Base-by-base conservation (phyloP, 2,797 vertebrate genomes). In the Onychomys arenicola region DNA sequence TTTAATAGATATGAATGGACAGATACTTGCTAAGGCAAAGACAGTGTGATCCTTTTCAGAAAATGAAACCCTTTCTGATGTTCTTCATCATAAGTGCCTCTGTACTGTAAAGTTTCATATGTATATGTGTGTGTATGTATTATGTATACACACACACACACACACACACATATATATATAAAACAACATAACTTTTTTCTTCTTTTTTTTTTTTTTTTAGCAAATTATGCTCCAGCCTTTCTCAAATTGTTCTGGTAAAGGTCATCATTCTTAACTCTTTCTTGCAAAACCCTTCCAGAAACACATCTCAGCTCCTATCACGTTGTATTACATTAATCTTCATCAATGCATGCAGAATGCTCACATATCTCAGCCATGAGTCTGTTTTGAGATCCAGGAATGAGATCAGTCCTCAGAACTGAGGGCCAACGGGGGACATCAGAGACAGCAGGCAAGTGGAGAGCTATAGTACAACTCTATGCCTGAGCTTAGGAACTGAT, bases 401-500 rank as follows among this genome's bases (percentile, higher is more conserved):
- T 2, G 13, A 23, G 4, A 2, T 10, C 25, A 10, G 40, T 75
- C 40, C 14, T 57, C 43, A 25, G 14, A 7, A 0, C 0, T 10
- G 17, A 86, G 37, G 75, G 43, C 3, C 1, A 6, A 0, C 40
- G 0, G 5, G 16, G 2, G 0, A 63, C 40, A 7, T 83, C 85
- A 37, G 43, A 21, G 8, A 17, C 89, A 82, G 7, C 1, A 19
- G 76, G 16, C 71, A 63, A 27, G 19, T 6, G 10, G 27, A 63
- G 19, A 8, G 5, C 3, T 34, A 9, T 7, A 21, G 73, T 14
- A 4, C 27, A 1, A 46, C 23, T 8, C 29, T 23, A 29, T 6
- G 2, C n/a, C 61, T 2, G 19, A 11, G 5, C 49, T 27, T 4
- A 69, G 37, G n/a, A 73, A 11, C 1, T 0, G 4, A 37, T 3